Conservation (phyloP, 2,113 vertebrate species). For the Malurus elegans region DNA sequence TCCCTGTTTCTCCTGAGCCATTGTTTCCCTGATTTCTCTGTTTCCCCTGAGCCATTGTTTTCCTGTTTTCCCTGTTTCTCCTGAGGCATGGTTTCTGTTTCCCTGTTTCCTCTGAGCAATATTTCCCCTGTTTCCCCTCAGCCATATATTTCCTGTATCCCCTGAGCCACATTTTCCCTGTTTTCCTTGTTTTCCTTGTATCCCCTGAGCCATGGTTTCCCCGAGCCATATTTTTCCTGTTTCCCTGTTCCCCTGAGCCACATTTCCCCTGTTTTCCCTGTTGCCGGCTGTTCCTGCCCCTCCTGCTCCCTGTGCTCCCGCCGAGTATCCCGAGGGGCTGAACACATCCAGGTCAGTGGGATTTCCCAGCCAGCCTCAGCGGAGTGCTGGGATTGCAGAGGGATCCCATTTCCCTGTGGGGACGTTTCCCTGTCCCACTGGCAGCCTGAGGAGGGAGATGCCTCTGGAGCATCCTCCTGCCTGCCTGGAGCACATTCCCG, state of each 20-base stretch:
- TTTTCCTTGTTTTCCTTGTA: too few species aligned
- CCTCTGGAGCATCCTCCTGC: neutral
- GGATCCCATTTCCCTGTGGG: too few species aligned
- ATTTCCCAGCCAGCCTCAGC: neutral
- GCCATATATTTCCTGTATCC: too few species aligned
- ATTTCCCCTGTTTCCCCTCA: too few species aligned
- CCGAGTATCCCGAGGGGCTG: neutral
- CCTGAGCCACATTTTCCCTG: too few species aligned
- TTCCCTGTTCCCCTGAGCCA: too few species aligned
- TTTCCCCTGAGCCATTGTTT: too few species aligned
- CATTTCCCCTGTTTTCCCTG: neutral
- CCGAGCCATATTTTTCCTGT: too few species aligned
- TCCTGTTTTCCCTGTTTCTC: neutral
- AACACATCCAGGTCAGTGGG: rapidly evolving
- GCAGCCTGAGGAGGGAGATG: neutral
- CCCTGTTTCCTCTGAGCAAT: too few species aligned
- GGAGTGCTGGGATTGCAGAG: neutral
- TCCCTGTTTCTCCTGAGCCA: too few species aligned
- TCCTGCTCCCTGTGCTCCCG: neutral
- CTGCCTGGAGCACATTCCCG: neutral
- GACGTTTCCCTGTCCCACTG: rapidly evolving
- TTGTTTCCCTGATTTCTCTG: too few species aligned
- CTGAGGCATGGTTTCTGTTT: neutral
- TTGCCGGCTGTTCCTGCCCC: neutral
- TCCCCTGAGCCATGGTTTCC: too few species aligned